Conservation (phyloP, 2,113 vertebrate genomes). For the Phodopus roborovskii region DNA sequence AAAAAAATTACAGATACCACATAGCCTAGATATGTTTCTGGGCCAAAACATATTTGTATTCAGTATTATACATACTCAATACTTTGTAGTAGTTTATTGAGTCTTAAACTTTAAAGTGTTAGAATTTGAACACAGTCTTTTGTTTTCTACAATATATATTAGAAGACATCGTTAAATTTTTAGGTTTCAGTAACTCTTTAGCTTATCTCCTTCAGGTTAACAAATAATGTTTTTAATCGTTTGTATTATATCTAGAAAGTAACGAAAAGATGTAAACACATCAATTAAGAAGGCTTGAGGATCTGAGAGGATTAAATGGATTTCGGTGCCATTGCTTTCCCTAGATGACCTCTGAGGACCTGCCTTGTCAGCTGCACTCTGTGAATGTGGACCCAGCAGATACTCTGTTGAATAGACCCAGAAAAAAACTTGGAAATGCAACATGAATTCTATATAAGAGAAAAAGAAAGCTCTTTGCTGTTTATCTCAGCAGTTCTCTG, state of each 20-base stretch:
- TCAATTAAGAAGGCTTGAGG: slow-evolving; percentile 27
- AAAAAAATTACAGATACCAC: neutral
- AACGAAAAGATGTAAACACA: slow-evolving; percentile 18
- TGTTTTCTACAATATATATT: slow-evolving; percentile 8
- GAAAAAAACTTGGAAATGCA: slow-evolving; percentile 33
- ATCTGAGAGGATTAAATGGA: slow-evolving; percentile 41
- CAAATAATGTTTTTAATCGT: neutral
- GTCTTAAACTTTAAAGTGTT: neutral
- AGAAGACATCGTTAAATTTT: slow-evolving; percentile 48
- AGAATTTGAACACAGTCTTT: slow-evolving; percentile 28
- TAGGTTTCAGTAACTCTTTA: slow-evolving; percentile 52
- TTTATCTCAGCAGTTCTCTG: slow-evolving; percentile 30
- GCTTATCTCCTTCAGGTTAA: slow-evolving; percentile 28
- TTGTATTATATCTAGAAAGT: slow-evolving; percentile 55
- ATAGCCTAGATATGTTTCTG: neutral
- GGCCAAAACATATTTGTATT: neutral
- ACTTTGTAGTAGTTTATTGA: slow-evolving; percentile 38
- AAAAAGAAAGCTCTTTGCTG: neutral
- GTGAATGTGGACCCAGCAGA: neutral
- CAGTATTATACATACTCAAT: neutral
- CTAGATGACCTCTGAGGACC: neutral
- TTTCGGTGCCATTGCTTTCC: slow-evolving; percentile 14
- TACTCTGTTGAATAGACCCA: neutral
- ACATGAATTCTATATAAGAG: neutral
- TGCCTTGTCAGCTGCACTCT: neutral